A percentile compares a stretch with the other conserved stretches of the same genome.
These are phyloP conservation scores for Actinia tenebrosa DNA, from an alignment of 64 coral and sea anemone genomes.

Conservation along the genomic window DNA sequence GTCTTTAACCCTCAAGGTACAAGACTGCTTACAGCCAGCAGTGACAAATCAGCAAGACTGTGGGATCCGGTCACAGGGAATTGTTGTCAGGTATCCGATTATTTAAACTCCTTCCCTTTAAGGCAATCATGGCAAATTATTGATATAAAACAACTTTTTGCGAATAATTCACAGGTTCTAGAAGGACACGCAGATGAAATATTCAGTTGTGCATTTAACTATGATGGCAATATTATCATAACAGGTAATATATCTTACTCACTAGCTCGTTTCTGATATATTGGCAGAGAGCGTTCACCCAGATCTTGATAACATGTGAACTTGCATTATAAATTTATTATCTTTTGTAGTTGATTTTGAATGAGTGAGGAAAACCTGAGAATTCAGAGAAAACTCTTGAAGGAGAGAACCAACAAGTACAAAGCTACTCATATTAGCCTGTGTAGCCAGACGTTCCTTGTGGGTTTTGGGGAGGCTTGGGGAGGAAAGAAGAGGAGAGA, in stretches of 20 bases:
- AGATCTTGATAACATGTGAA: too few relatives aligned
- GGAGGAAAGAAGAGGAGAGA: too few relatives aligned
- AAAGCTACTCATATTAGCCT: too few relatives aligned
- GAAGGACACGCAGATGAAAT: conserved; percentile 98
- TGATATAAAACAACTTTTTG: not conserved
- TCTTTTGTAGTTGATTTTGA: too few relatives aligned
- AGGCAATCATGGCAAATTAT: not conserved
- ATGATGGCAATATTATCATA: conserved; percentile 96
- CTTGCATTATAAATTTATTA: too few relatives aligned
- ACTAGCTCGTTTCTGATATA: too few relatives aligned
- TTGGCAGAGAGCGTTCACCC: too few relatives aligned
- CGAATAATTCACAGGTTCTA: conserved; percentile 56
- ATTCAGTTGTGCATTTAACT: conserved; percentile 99
- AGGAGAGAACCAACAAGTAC: too few relatives aligned
- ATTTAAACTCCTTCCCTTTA: not conserved
- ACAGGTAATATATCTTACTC: conserved; percentile 53
- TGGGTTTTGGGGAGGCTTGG: too few relatives aligned
- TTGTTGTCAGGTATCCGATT: conserved; percentile 64
- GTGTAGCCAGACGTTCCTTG: too few relatives aligned
- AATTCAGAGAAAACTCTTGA: too few relatives aligned
- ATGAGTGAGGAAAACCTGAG: too few relatives aligned
- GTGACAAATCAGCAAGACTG: conserved; percentile 87
- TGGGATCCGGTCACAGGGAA: conserved; percentile 91
- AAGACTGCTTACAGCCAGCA: conserved; percentile 85
- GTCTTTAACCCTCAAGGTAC: conserved; percentile 93